A percentile compares a stretch with the other conserved stretches of the same genome.
phyloP scores from a whole-genome alignment of 2,888 invertebrate species.

The Platycheirus albimanus region DNA sequence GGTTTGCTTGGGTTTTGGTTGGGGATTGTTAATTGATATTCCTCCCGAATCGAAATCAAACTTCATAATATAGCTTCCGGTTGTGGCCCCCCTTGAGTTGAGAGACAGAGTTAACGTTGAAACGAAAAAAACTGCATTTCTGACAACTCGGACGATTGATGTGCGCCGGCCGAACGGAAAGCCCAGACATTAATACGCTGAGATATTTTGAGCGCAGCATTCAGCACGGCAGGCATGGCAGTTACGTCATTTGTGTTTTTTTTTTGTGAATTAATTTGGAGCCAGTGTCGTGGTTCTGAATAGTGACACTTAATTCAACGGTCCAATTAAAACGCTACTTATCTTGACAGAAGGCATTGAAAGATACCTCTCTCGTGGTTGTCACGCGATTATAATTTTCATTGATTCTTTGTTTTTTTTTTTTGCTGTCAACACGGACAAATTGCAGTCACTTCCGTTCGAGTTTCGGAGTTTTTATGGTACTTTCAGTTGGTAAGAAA shows the following conservation, averaged over 20 bases:
- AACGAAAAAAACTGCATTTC: slow-evolving; percentile 20
- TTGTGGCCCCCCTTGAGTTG: slow-evolving; percentile 10
- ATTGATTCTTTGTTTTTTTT: too few relatives aligned
- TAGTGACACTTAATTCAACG: slow-evolving; percentile 29
- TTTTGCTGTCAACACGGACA: not conserved
- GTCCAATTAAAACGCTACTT: slow-evolving; percentile 50
- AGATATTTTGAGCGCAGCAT: slow-evolving; percentile 20
- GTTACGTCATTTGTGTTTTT: slow-evolving; percentile 40
- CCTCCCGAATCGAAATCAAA: slow-evolving; percentile 53
- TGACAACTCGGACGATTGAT: slow-evolving; percentile 53
- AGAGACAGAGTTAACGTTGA: too few relatives aligned
- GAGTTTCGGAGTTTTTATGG: not conserved
- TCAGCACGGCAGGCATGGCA: not conserved
- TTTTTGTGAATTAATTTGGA: slow-evolving; percentile 24
- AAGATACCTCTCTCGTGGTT: slow-evolving; percentile 27
- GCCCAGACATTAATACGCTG: slow-evolving; percentile 31
- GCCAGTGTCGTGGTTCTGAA: not conserved
- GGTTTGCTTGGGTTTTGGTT: not conserved
- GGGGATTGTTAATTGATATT: slow-evolving; percentile 59
- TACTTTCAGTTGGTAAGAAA: not conserved
- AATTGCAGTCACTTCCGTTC: slow-evolving; percentile 48
- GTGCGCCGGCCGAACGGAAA: slow-evolving; percentile 56
- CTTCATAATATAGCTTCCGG: slow-evolving; percentile 63
- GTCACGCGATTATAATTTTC: slow-evolving; percentile 31
- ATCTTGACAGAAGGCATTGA: slow-evolving; percentile 32